Evolutionary conservation across 1,140 invertebrate species (phyloP).

Genomic region (Choristoneura fumiferana): DNA sequence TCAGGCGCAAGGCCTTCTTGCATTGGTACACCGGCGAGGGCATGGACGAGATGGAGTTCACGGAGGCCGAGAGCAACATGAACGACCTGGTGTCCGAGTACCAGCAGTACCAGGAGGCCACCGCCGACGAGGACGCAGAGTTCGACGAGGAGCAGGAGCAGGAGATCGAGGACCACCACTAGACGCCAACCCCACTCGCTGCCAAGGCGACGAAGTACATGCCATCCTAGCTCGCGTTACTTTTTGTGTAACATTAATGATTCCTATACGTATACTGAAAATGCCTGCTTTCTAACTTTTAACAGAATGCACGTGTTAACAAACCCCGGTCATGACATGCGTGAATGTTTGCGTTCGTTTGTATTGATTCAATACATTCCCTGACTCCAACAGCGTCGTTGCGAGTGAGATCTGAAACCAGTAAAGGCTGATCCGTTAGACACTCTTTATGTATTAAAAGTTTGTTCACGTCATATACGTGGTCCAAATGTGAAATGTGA

Average conservation of each 20-base stretch:
- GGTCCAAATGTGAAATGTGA: slow-evolving; percentile 49
- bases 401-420: slow-evolving; percentile 59
- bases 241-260: slow-evolving; percentile 64
- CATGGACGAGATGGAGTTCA: slow-evolving; percentile 91
- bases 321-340: slow-evolving; percentile 47
- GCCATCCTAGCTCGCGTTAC: slow-evolving; percentile 64
- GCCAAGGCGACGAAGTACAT: slow-evolving; percentile 36
- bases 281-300: slow-evolving; percentile 71
- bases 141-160: slow-evolving; percentile 83
- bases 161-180: slow-evolving; percentile 50
- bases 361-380: slow-evolving; percentile 55
- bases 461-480: slow-evolving; percentile 32
- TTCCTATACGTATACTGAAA: slow-evolving; percentile 58
- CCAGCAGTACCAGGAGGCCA: slow-evolving; percentile 92
- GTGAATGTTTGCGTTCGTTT: slow-evolving; percentile 48
- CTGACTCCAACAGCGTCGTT: slow-evolving; percentile 45
- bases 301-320: slow-evolving; percentile 71
- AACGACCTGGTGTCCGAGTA: slow-evolving; percentile 83
- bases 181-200: not conserved
- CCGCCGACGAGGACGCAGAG: slow-evolving; percentile 84
- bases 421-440: slow-evolving; percentile 59
- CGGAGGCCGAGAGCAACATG: slow-evolving; percentile 36
- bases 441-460: slow-evolving; percentile 51
- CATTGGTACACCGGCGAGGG: slow-evolving; percentile 88
- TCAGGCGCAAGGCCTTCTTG: slow-evolving; percentile 89